Base-by-base conservation (phyloP, 1,140 invertebrate species). In the Sesamia nonagrioides region DNA sequence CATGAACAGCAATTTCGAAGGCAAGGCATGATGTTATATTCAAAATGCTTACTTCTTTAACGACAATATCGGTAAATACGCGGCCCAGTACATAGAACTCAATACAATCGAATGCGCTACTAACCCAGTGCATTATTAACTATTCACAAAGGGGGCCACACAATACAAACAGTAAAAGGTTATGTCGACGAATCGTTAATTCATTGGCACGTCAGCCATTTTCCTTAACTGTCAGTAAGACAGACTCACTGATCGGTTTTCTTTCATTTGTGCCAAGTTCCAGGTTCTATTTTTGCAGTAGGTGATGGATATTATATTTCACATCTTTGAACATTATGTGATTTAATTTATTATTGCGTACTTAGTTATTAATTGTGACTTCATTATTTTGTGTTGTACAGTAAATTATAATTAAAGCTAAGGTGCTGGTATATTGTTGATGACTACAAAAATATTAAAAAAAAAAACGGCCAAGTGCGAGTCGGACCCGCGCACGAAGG, bases 121-220 rank as follows among this genome's bases (percentile, higher is more conserved):
- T 11, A 45, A 45, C 42, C 42, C 42, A 45, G 13, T 45, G 42
- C 8, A 11, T 45, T 45, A 45, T 45, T 45, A 45, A 45, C 42
- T 45, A 45, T 45, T 45, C 13, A 60, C 11, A 37, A n/a, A 37
- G 21, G 33, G n/a, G 27, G 27, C 27, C 27, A 27, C 27, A 61
- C 15, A 13, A 61, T 37, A 61, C 13, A n/a, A 35, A 61, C 37
- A 66, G 37, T 66, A 42, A 17, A 17, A 17, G 18, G 61, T 48
- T 48, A 48, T 21, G 40, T 18, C 63, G 40, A 68, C 60, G 35
- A n/a, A 63, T 63, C 35, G 60, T 63, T 63, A 63, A 63, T 40
- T 63, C 60, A 63, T 63, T 63, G 60, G n/a, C 27, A 37, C 60
- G 60, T 63, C 60, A 63, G n/a, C 17, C 35, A 35, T 63, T 63